Evolutionary conservation across 2,888 invertebrate species (phyloP).

Genomic region (Heliconius cydno): DNA sequence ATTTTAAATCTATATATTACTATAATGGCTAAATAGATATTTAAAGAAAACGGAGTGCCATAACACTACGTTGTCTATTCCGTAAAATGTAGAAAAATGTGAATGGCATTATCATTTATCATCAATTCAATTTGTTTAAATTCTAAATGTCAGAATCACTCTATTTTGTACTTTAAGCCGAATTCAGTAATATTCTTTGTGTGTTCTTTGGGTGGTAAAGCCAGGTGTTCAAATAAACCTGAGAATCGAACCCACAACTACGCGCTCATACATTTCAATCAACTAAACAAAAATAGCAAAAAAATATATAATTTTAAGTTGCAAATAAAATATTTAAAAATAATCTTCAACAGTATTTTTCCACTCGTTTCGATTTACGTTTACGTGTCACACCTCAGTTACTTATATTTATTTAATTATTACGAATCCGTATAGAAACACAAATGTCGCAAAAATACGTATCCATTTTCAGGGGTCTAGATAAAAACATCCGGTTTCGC

Average conservation of each 20-base stretch:
- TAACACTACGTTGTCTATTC: too few relatives aligned
- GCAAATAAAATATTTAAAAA: not conserved
- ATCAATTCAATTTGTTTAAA: too few relatives aligned
- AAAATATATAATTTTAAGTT: not conserved
- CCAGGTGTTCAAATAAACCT: too few relatives aligned
- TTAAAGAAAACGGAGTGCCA: not conserved
- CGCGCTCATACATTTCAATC: too few relatives aligned
- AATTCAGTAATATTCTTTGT: too few relatives aligned
- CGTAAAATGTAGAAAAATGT: too few relatives aligned
- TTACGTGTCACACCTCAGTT: slow-evolving; percentile 31
- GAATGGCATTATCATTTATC: too few relatives aligned
- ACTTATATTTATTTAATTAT: slow-evolving; percentile 23
- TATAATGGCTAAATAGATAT: not conserved
- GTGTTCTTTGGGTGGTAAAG: too few relatives aligned
- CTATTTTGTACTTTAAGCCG: too few relatives aligned
- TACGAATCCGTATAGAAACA: slow-evolving; percentile 38
- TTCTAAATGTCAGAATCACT: too few relatives aligned
- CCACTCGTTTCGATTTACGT: slow-evolving; percentile 32
- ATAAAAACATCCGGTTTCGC: slow-evolving; percentile 45
- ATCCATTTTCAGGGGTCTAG: slow-evolving; percentile 43
- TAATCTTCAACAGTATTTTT: slow-evolving; percentile 4
- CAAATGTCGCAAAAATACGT: slow-evolving; percentile 37
- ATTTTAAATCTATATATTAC: not conserved
- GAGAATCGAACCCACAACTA: too few relatives aligned
- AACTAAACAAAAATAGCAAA: too few relatives aligned